Percentiles rank a stretch among this genome's conserved stretches.
These are phyloP conservation scores for Nasua narica DNA, from an alignment of 2,797 vertebrate genomes.

Conservation along the genomic window DNA sequence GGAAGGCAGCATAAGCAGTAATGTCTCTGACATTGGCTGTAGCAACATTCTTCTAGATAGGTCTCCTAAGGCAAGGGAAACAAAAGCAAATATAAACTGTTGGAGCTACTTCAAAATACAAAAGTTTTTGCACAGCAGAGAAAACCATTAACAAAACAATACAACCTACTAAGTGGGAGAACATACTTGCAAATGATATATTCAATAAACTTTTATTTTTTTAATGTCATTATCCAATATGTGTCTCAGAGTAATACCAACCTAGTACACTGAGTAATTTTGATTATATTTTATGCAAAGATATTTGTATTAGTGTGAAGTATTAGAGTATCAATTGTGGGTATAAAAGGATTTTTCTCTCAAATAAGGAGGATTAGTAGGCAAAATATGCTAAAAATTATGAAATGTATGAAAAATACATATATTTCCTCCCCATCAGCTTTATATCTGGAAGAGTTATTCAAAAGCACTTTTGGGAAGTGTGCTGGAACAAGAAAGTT, in stretches of 20 bases:
- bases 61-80: background rate
- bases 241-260: background rate
- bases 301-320: background rate
- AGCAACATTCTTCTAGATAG: background rate
- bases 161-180: background rate
- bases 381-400: background rate
- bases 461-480: background rate
- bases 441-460: background rate
- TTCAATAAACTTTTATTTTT: background rate
- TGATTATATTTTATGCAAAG: background rate
- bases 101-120: background rate
- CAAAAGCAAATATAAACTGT: background rate
- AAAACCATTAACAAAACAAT: background rate
- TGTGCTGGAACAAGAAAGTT: background rate
- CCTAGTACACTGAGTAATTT: background rate
- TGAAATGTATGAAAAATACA: background rate
- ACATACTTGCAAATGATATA: background rate
- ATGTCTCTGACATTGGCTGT: background rate
- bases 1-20: background rate
- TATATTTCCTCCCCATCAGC: background rate
- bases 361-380: background rate
- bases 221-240: background rate
- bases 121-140: background rate
- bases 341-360: background rate
- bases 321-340: background rate